Percentiles rank a stretch among this genome's conserved stretches.
phyloP scores from a whole-genome alignment of 1,140 invertebrate species.

The Euura saliciscinereae region DNA sequence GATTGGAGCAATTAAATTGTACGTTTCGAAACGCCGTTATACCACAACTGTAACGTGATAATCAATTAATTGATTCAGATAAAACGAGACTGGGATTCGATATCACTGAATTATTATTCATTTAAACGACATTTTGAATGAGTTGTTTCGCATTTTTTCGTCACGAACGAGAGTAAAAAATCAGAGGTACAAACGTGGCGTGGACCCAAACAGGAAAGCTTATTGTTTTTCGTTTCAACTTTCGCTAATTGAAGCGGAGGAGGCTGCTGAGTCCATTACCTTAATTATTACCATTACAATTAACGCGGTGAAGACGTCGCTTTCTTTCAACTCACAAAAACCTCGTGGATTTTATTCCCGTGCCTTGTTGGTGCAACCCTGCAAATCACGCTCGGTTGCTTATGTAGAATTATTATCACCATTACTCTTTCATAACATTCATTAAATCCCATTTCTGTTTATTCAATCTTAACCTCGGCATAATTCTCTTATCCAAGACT shows the following conservation, averaged over 20 bases:
- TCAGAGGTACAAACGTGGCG: not conserved
- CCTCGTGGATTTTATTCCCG: constrained; percentile 6
- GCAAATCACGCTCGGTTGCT: not conserved
- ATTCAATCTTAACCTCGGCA: no score
- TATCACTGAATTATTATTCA: no score
- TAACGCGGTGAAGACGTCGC: constrained; percentile 38
- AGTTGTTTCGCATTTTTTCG: not conserved
- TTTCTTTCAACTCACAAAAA: constrained; percentile 10
- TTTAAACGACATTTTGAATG: no score
- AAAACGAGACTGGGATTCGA: no score
- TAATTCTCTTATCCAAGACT: no score
- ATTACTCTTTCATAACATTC: no score
- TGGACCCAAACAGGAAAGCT: constrained; percentile 22
- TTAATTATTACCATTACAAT: constrained; percentile 56
- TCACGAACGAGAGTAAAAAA: not conserved
- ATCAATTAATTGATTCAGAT: no score
- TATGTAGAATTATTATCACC: no score
- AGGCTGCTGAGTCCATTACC: constrained; percentile 45
- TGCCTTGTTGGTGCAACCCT: constrained; percentile 12
- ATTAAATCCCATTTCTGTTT: no score
- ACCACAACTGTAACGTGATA: no score
- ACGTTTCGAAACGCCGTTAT: no score
- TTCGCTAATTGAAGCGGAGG: constrained; percentile 42
- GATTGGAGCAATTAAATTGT: not conserved
- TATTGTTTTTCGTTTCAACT: constrained; percentile 46